These are phyloP conservation scores for Belgica antarctica DNA, from an alignment of 2,888 invertebrate species.

Conservation along the genomic window DNA sequence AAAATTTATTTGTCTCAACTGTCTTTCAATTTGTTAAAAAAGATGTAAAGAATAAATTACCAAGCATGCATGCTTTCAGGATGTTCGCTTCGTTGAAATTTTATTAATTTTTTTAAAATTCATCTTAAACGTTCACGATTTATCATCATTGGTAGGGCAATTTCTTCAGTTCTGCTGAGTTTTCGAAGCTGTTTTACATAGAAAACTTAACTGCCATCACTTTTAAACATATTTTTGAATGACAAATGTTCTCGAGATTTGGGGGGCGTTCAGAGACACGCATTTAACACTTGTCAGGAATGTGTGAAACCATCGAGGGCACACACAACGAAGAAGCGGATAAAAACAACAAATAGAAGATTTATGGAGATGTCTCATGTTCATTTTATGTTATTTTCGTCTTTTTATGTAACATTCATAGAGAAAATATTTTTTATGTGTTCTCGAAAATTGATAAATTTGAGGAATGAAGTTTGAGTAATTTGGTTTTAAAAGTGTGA, in stretches of 20 bases:
- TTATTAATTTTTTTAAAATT: constrained; percentile 1
- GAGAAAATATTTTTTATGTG: constrained; percentile 19
- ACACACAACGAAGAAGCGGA: constrained; percentile 8
- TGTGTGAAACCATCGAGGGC: constrained; percentile 34
- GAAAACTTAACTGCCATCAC: not conserved
- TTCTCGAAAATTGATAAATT: constrained; percentile 32
- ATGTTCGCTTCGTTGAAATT: constrained; percentile 6
- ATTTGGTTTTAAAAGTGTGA: too few relatives aligned
- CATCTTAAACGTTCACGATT: constrained; percentile 7
- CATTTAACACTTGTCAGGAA: constrained; percentile 47
- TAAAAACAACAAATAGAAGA: constrained; percentile 43
- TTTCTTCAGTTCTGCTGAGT: not conserved
- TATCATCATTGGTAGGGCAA: not conserved
- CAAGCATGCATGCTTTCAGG: constrained; percentile 6
- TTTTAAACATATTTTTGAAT: not conserved
- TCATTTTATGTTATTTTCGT: constrained; percentile 42
- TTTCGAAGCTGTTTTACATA: not conserved
- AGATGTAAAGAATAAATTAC: constrained; percentile 3
- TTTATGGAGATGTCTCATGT: constrained; percentile 43
- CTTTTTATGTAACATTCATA: not conserved
- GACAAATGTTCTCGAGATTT: constrained; percentile 1
- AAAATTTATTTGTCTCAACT: constrained; percentile 41
- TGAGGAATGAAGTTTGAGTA: too few relatives aligned
- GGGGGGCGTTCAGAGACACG: constrained; percentile 19
- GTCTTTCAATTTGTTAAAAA: constrained; percentile 9